phyloP scores from a whole-genome alignment of 1,140 invertebrate genomes.

The Bombus impatiens region DNA sequence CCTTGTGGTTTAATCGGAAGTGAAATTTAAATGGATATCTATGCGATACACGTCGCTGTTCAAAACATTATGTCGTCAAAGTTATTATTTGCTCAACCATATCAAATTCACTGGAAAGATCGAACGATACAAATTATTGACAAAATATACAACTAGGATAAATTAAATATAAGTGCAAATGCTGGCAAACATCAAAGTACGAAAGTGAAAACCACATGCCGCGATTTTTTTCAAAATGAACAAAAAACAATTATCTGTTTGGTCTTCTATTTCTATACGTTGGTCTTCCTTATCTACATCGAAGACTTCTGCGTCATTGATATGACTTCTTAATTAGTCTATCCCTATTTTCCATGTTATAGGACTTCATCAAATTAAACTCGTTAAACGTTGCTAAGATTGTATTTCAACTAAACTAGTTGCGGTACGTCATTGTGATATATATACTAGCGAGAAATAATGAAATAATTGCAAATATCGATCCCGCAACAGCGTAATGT shows the following conservation, averaged over 20 bases:
- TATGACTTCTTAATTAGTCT: neutral
- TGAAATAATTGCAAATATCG: slow-evolving; percentile 25
- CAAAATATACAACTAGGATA: neutral
- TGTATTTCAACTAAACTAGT: slow-evolving; percentile 8
- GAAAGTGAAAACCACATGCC: too few species aligned
- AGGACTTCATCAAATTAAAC: slow-evolving; percentile 11
- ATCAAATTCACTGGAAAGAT: neutral
- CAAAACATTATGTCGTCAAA: neutral
- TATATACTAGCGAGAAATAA: neutral
- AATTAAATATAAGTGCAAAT: neutral
- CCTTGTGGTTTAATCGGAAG: neutral
- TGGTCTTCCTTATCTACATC: neutral
- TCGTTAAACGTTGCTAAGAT: neutral
- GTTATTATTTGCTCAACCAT: neutral
- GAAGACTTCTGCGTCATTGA: neutral
- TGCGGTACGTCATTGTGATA: neutral
- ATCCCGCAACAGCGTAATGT: slow-evolving; percentile 13
- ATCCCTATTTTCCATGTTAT: neutral
- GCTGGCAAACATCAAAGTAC: neutral
- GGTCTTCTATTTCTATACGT: too few species aligned
- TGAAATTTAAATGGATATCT: neutral
- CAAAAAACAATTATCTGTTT: neutral
- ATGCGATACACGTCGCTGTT: neutral
- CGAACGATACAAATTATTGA: neutral
- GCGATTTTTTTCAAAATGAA: neutral